These are phyloP conservation scores for Gambusia affinis DNA, from an alignment of 2,113 vertebrate species.

Conservation along the genomic window DNA sequence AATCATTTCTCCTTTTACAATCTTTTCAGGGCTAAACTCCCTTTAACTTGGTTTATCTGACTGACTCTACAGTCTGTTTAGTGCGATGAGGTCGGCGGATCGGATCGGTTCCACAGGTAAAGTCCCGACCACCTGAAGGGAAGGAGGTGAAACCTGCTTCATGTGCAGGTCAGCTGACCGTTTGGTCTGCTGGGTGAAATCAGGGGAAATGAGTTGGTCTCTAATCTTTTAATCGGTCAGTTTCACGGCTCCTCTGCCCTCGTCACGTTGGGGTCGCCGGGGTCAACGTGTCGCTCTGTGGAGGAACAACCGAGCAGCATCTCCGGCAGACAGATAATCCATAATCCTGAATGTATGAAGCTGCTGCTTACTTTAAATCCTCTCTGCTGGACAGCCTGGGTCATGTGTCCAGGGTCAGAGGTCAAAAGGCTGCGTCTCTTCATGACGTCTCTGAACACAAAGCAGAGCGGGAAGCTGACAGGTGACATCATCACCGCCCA, in stretches of 20 bases:
- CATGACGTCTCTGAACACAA: background rate
- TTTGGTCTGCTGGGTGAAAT: no score
- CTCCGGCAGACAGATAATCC: conserved; percentile 56
- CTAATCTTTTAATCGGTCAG: no score
- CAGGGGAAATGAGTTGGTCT: no score
- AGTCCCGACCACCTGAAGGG: no score
- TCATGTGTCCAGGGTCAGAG: conserved; percentile 23
- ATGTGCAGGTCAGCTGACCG: no score
- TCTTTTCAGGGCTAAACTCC: no score
- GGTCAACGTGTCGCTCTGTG: background rate
- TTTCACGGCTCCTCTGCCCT: background rate
- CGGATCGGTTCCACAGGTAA: no score
- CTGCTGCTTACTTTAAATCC: conserved; percentile 34
- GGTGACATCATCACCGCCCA: conserved; percentile 52
- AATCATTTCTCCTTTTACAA: no score
- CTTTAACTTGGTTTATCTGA: no score
- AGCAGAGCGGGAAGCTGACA: conserved; percentile 29
- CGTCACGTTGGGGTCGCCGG: conserved; percentile 2
- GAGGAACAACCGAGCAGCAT: background rate
- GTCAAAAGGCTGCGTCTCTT: conserved; percentile 21
- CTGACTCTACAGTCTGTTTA: no score
- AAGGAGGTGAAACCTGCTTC: no score
- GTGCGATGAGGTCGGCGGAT: no score
- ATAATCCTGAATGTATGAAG: conserved; percentile 45
- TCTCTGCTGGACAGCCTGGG: background rate